Conservation (phyloP, 1,140 invertebrate genomes). For the Drosophila novamexicana region DNA sequence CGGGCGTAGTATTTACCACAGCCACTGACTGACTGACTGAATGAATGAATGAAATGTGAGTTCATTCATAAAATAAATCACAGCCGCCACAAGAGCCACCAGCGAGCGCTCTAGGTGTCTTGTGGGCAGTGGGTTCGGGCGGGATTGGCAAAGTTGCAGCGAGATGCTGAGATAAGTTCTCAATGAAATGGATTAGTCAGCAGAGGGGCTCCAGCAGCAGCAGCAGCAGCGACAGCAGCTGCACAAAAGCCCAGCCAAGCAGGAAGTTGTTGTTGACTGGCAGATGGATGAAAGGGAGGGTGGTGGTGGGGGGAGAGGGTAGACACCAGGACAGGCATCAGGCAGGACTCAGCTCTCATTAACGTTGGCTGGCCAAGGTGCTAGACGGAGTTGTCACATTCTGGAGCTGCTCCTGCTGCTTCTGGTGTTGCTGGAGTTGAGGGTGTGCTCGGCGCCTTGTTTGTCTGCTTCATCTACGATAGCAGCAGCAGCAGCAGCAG, state of each 20-base stretch:
- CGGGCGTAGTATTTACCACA: constrained; percentile 68
- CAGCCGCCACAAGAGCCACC: constrained; percentile 32
- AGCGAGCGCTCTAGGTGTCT: background rate
- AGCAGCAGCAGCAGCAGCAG: background rate
- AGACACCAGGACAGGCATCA: constrained; percentile 7
- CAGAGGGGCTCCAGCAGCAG: constrained; percentile 25
- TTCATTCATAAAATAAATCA: constrained; percentile 80
- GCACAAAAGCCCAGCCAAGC: constrained; percentile 65
- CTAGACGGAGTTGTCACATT: constrained; percentile 42
- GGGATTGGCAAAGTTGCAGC: constrained; percentile 4
- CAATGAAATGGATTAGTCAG: constrained; percentile 82
- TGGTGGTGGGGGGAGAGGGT: background rate
- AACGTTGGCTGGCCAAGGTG: constrained; percentile 61
- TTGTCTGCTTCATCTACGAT: constrained; percentile 67
- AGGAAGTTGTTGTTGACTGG: constrained; percentile 57
- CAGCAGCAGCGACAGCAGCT: constrained; percentile 2
- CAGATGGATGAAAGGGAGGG: too few species aligned
- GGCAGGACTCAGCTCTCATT: constrained; percentile 67
- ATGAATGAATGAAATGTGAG: constrained; percentile 72
- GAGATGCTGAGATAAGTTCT: constrained; percentile 53
- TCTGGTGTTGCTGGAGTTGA: background rate
- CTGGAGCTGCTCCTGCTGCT: constrained; percentile 6
- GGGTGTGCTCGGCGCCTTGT: constrained; percentile 38
- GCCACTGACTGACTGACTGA: background rate
- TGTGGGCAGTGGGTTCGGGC: too few species aligned